These are phyloP conservation scores for Hydrotaea diabolus DNA, from an alignment of 2,888 invertebrate species.

Conservation along the genomic window DNA sequence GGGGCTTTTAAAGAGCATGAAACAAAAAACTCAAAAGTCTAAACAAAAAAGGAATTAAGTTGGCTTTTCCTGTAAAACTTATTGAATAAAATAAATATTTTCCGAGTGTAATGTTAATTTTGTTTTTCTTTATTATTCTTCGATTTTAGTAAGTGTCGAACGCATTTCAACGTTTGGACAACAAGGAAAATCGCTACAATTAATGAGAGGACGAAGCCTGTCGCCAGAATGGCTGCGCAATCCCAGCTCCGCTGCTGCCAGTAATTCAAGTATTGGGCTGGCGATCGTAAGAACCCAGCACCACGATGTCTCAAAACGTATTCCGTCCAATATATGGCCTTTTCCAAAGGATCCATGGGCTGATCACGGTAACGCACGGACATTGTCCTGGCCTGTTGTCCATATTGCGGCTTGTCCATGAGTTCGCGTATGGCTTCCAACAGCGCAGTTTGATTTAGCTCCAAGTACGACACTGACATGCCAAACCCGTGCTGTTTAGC, in stretches of 20 bases:
- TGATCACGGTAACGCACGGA: slow-evolving; percentile 76
- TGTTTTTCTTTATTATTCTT: neutral
- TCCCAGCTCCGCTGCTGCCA: slow-evolving; percentile 74
- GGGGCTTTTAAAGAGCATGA: slow-evolving; percentile 11
- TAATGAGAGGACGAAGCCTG: neutral
- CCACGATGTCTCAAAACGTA: slow-evolving; percentile 77
- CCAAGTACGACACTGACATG: slow-evolving; percentile 67
- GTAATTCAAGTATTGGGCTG: slow-evolving; percentile 70
- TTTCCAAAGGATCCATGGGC: slow-evolving; percentile 74
- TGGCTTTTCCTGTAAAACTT: neutral
- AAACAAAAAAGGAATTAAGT: slow-evolving; percentile 38
- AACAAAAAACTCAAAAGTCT: neutral
- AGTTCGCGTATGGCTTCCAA: slow-evolving; percentile 69
- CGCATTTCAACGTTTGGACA: no score
- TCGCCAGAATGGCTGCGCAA: slow-evolving; percentile 68
- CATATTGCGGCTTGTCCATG: slow-evolving; percentile 70
- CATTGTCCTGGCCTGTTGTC: slow-evolving; percentile 64
- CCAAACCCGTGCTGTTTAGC: slow-evolving; percentile 74
- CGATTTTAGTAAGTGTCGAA: no score
- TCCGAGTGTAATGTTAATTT: neutral
- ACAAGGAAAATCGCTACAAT: no score
- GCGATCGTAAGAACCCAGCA: slow-evolving; percentile 73
- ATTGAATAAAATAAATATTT: neutral
- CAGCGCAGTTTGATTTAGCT: slow-evolving; percentile 64
- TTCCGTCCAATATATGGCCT: slow-evolving; percentile 79